Evolutionary conservation across 1,140 invertebrate species (phyloP).

Genomic region (Plutomurus gul): DNA sequence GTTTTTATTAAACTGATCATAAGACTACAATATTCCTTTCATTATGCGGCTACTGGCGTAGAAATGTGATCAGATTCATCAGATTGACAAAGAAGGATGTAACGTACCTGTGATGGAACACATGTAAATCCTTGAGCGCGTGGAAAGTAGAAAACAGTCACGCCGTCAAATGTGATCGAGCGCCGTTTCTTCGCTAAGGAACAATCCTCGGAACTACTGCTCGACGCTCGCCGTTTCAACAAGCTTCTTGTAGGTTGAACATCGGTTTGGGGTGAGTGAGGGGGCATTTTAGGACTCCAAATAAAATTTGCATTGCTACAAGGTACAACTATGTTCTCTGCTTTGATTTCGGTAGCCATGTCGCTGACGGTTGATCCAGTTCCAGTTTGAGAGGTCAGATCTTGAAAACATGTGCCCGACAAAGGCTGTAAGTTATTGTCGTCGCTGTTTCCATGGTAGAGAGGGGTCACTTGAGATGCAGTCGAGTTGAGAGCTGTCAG

Average conservation of each 20-base stretch:
- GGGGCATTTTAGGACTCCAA: neutral
- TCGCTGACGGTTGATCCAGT: neutral
- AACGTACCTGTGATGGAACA: constrained; percentile 82
- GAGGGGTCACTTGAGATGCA: neutral
- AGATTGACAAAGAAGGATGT: constrained; percentile 35
- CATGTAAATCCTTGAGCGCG: constrained; percentile 96
- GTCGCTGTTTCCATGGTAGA: neutral
- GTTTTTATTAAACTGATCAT: too few species aligned
- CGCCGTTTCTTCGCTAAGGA: constrained; percentile 68
- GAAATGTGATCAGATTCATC: neutral
- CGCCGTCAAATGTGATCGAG: constrained; percentile 84
- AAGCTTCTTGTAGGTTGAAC: constrained; percentile 34
- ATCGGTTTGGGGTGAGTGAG: neutral
- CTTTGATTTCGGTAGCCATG: neutral
- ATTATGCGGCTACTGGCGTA: too few species aligned
- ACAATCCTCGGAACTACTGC: neutral
- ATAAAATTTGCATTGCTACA: neutral
- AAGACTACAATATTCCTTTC: too few species aligned
- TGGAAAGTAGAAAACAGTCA: constrained; percentile 94
- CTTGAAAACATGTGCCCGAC: constrained; percentile 1
- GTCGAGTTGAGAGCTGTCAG: neutral
- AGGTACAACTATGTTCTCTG: neutral
- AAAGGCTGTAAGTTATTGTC: neutral
- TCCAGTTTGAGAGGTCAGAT: neutral
- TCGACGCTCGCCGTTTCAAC: constrained; percentile 44